Percentiles rank a stretch among this genome's conserved stretches.
phyloP scores from a whole-genome alignment of 2,888 invertebrate genomes.

The Danaus chrysippus region DNA sequence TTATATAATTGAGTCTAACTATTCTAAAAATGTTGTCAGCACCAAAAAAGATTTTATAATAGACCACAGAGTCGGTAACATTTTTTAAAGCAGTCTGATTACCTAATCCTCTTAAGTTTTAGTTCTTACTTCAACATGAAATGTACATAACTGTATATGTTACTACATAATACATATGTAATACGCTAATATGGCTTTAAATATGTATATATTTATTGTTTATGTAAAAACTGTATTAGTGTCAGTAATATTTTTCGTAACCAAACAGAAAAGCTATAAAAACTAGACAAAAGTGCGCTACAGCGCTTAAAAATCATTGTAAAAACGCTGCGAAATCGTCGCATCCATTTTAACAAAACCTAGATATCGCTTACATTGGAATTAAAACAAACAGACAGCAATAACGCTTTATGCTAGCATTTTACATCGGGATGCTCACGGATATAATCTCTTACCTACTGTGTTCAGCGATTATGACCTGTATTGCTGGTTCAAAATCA shows the following conservation, averaged over 20 bases:
- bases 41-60: too few relatives aligned
- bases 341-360: constrained; percentile 31
- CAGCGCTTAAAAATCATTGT: constrained; percentile 17
- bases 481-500: background rate
- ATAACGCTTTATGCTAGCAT: constrained; percentile 38
- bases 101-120: too few relatives aligned
- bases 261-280: background rate
- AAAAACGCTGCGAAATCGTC: constrained; percentile 22
- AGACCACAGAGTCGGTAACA: too few relatives aligned
- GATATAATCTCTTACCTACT: constrained; percentile 28
- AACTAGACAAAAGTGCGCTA: background rate
- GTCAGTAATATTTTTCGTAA: background rate
- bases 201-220: background rate
- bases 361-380: constrained; percentile 36
- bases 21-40: too few relatives aligned
- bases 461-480: background rate
- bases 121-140: too few relatives aligned
- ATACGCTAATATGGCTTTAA: too few relatives aligned
- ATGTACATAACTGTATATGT: too few relatives aligned
- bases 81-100: too few relatives aligned
- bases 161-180: too few relatives aligned
- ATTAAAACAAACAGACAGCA: constrained; percentile 46
- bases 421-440: constrained; percentile 30
- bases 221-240: background rate
- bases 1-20: too few relatives aligned